Conservation (phyloP, 2,113 vertebrate genomes). For the Anarhynchus alexandrinus region DNA sequence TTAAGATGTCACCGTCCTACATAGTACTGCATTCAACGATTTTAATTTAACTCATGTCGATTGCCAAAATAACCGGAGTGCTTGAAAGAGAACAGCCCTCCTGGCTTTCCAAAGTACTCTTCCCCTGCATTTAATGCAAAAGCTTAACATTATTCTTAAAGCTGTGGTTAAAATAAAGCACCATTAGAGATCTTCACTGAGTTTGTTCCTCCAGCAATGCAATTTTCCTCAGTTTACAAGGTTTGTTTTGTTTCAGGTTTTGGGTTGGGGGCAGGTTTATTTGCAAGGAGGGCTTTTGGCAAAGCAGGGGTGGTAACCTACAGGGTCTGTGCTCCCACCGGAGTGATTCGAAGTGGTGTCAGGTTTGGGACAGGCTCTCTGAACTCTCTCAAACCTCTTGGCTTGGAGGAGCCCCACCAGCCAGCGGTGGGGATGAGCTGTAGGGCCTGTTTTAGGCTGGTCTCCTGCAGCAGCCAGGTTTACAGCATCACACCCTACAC, state of each 20-base stretch:
- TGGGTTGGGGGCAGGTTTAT: too few relatives aligned
- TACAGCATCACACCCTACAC: neutral
- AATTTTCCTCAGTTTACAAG: neutral
- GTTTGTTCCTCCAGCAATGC: neutral
- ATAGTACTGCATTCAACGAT: neutral
- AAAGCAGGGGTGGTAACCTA: neutral
- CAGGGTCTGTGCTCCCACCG: neutral
- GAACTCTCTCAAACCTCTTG: neutral
- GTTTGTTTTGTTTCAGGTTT: neutral
- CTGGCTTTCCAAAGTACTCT: neutral
- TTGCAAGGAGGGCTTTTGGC: neutral
- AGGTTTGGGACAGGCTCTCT: neutral
- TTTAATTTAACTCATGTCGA: neutral
- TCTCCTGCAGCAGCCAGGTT: neutral
- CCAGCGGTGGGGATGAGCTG: neutral
- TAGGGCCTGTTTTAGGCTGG: neutral
- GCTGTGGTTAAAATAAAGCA: neutral
- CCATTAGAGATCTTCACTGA: neutral
- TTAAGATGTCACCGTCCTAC: neutral
- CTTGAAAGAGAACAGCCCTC: neutral
- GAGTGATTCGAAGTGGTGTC: accelerated
- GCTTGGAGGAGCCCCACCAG: neutral
- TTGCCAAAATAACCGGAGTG: neutral
- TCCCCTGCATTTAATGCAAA: neutral
- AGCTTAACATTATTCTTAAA: neutral